A percentile compares a stretch with the other conserved stretches of the same genome.
Conservation (phyloP, 2,888 invertebrate species). For the Oasisia sp. region DNA sequence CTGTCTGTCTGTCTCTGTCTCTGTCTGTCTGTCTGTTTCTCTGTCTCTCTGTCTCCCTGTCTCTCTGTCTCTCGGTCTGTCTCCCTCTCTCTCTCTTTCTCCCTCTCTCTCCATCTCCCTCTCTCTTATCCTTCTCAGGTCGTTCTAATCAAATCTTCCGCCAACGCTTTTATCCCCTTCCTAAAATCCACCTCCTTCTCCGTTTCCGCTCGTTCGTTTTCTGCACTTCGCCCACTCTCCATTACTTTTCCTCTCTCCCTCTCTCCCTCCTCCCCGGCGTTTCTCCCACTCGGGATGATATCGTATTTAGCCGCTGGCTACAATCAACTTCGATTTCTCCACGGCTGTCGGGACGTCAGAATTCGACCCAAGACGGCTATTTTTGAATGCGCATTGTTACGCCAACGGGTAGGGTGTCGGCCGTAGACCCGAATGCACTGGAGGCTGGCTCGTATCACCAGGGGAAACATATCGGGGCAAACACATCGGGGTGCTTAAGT, state of each 20-base stretch:
- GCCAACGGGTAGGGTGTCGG: neutral
- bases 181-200: neutral
- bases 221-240: neutral
- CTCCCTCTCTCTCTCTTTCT: too few relatives aligned
- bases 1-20: too few relatives aligned
- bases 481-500: too few relatives aligned
- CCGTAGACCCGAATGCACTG: neutral
- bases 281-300: neutral
- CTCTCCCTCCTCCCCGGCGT: neutral
- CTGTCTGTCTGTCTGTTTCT: too few relatives aligned
- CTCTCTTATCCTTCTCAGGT: too few relatives aligned
- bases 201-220: neutral
- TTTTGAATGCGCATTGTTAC: neutral
- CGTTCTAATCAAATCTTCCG: too few relatives aligned
- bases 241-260: neutral
- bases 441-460: neutral
- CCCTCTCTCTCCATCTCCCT: too few relatives aligned
- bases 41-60: too few relatives aligned
- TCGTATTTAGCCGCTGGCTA: neutral
- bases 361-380: neutral
- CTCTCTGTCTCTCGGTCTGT: too few relatives aligned
- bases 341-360: neutral
- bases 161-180: neutral
- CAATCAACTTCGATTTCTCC: neutral
- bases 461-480: too few relatives aligned